Conservation (phyloP, 2,797 vertebrate genomes). For the Coregonus sp. region DNA sequence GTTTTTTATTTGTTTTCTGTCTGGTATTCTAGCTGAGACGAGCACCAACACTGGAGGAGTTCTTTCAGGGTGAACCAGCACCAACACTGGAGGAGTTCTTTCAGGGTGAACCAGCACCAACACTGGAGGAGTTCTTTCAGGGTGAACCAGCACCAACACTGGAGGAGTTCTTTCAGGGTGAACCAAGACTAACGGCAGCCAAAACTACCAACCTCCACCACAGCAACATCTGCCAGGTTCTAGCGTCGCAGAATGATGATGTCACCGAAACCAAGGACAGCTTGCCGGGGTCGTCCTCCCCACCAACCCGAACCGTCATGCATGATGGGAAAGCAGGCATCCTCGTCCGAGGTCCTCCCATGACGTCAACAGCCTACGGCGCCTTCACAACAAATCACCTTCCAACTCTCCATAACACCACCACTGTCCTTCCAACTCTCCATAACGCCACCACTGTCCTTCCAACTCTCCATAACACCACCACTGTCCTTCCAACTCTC, state of each 20-base stretch:
- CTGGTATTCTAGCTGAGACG: constrained; percentile 62
- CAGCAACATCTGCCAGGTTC: background rate
- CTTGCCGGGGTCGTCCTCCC: constrained; percentile 16
- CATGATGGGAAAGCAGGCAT: constrained; percentile 20
- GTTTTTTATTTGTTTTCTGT: constrained; percentile 3
- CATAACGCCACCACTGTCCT: constrained; percentile 7
- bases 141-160: constrained; percentile 57
- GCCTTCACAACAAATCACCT: constrained; percentile 37
- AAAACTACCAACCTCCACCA: constrained; percentile 15
- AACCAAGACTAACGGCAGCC: constrained; percentile 31
- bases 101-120: too few species aligned
- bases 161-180: constrained; percentile 65
- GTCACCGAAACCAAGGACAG: constrained; percentile 13
- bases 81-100: too few species aligned
- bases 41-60: constrained; percentile 68
- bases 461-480: constrained; percentile 24
- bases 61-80: constrained; percentile 57
- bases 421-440: background rate
- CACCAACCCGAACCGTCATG: constrained; percentile 13
- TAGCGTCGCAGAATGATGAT: background rate
- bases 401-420: constrained; percentile 36
- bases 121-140: too few species aligned
- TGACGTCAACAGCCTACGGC: constrained; percentile 55
- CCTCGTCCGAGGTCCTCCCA: constrained; percentile 18
- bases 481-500: constrained; percentile 30